Conservation (phyloP, 2,797 vertebrate species). For the Acrossocheilus wenchowensis region DNA sequence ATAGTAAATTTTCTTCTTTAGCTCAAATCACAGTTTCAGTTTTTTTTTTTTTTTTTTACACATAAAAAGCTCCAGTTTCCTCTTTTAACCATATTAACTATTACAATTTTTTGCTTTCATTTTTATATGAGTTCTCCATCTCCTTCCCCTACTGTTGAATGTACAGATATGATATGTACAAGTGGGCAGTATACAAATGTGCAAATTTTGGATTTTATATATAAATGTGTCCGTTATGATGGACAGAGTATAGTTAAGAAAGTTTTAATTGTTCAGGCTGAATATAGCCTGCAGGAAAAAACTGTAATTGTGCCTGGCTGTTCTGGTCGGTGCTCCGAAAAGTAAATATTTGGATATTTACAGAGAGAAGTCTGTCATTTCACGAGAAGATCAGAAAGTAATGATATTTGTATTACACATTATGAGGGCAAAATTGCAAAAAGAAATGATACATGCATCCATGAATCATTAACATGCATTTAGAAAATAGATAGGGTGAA, state of each 20-base stretch:
- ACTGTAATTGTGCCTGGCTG: background rate
- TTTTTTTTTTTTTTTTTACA: background rate
- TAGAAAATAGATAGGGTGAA: background rate
- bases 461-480: background rate
- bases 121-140: constrained; percentile 1
- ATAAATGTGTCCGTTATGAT: too few species aligned
- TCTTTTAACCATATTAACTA: background rate
- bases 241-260: background rate
- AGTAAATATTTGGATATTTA: background rate
- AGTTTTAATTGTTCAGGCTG: background rate
- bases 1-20: background rate
- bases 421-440: background rate
- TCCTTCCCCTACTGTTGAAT: background rate
- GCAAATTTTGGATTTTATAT: too few species aligned
- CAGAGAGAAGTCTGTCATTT: background rate
- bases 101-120: background rate
- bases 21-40: background rate
- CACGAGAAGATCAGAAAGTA: background rate
- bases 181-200: background rate
- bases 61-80: background rate
- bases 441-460: background rate
- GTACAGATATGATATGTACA: background rate
- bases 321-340: background rate
- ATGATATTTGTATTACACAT: background rate
- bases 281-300: background rate